Evolutionary conservation across 2,888 invertebrate species (phyloP).

Genomic region (Patella ulyssiponensis): DNA sequence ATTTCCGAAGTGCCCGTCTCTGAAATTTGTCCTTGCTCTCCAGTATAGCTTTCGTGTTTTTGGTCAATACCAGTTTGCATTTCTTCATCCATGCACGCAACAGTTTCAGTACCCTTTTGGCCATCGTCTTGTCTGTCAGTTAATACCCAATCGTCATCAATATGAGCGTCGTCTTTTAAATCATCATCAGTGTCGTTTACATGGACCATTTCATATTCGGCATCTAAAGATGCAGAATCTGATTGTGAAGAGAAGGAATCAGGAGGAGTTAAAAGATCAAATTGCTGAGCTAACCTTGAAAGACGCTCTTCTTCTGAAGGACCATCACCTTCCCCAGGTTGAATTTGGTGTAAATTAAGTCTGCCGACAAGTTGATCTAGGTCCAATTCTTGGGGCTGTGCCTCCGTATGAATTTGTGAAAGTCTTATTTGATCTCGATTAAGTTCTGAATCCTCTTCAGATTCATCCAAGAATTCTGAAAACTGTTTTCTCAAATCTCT

Average conservation of each 20-base stretch:
- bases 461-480: background rate
- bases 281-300: background rate
- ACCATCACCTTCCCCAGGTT: background rate
- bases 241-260: slow-evolving; percentile 17
- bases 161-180: slow-evolving; percentile 16
- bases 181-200: slow-evolving; percentile 27
- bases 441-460: background rate
- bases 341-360: slow-evolving; percentile 1
- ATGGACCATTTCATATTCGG: slow-evolving; percentile 23
- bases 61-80: background rate
- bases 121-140: background rate
- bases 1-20: background rate
- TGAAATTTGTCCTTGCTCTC: too few relatives aligned
- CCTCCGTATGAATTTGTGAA: background rate
- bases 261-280: background rate
- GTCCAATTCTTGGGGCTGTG: background rate
- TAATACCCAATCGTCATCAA: slow-evolving; percentile 25
- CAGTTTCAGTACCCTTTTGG: background rate
- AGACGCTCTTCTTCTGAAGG: background rate
- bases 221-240: slow-evolving; percentile 22
- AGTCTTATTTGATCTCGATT: background rate
- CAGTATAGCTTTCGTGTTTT: background rate
- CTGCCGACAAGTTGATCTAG: background rate
- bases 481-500: background rate
- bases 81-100: background rate